Conservation (phyloP, 2,113 vertebrate genomes). For the Zosterops pallidus region DNA sequence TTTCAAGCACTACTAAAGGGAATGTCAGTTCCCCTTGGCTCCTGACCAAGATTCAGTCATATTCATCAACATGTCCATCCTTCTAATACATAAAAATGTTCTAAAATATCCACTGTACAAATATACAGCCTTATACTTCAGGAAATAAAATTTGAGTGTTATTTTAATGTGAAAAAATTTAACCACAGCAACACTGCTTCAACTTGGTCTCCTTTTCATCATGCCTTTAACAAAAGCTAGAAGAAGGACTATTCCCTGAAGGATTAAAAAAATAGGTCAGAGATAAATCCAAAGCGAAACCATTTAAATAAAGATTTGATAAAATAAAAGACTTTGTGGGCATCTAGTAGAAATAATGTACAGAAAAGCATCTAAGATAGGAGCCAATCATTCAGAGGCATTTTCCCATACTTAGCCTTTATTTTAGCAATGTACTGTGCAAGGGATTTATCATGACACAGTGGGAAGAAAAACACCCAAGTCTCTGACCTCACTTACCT, state of each 20-base stretch:
- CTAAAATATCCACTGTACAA: not conserved
- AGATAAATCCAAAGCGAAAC: constrained; percentile 27
- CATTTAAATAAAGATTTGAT: constrained; percentile 48
- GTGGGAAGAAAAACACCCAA: not conserved
- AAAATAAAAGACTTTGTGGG: not conserved
- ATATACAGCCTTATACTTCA: not conserved
- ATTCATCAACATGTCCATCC: not conserved
- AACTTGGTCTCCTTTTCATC: not conserved
- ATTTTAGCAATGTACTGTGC: not conserved
- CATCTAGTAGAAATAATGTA: not conserved
- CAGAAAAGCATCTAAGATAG: not conserved
- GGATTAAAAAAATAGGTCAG: constrained; percentile 30
- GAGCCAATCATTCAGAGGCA: not conserved
- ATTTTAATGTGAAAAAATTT: not conserved
- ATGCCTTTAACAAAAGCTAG: not conserved
- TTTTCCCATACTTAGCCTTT: not conserved
- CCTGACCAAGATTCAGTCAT: not conserved
- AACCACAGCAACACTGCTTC: not conserved
- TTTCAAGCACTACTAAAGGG: not conserved
- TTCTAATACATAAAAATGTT: not conserved
- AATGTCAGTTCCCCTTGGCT: not conserved
- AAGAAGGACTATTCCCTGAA: not conserved
- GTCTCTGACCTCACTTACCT: not conserved
- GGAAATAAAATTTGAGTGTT: not conserved
- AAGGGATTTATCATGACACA: not conserved